Evolutionary conservation across 2,888 invertebrate genomes (phyloP), one percentile per base, ranked within the genome.

Genomic region (Germaria angustata): DNA sequence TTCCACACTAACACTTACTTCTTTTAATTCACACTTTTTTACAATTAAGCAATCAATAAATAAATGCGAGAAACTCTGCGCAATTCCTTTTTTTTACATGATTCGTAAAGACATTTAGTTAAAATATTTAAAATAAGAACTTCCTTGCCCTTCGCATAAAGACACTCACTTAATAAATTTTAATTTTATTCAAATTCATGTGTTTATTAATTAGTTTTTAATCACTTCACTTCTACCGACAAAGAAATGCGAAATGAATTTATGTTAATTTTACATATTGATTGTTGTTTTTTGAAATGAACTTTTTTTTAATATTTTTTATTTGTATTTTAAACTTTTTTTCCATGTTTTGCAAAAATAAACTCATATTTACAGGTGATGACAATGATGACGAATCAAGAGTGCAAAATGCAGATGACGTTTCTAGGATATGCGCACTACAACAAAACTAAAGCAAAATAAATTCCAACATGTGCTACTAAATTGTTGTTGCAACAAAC

Each of bases 331-430:
- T 72, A 61, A 77, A 49, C 15, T 61, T 61, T 61, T 72, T 81
- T 69, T 76, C 77, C 53, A 77, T 69, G 15, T 36, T 77, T 63
- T 77, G 77, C 69, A 77, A 77, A 77, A 77, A 69, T 69, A 77
- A 77, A 44, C 32, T 61, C 77, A 77, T 77, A n/a, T 53, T 69
- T 41, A 41, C 2, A 32, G 17, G n/a, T 0, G 57, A 51, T 63
- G 36, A 39, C 36, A n/a, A n/a, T n/a, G n/a, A n/a, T 57, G 57
- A 57, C 22, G 46, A 51, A 41, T 41, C 1, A 15, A 44, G 36
- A 34, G 44, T 22, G 55, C 11, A 24, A 28, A 41, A 32, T 13
- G 6, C 7, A 49, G 51, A 15, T 81, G 81, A 78, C 79, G 61
- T 61, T 24, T 7, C 17, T 44, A 51, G 75, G 75, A 53, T 79